phyloP scores from a whole-genome alignment of 1,140 invertebrate genomes.

The Melanaphis sacchari region DNA sequence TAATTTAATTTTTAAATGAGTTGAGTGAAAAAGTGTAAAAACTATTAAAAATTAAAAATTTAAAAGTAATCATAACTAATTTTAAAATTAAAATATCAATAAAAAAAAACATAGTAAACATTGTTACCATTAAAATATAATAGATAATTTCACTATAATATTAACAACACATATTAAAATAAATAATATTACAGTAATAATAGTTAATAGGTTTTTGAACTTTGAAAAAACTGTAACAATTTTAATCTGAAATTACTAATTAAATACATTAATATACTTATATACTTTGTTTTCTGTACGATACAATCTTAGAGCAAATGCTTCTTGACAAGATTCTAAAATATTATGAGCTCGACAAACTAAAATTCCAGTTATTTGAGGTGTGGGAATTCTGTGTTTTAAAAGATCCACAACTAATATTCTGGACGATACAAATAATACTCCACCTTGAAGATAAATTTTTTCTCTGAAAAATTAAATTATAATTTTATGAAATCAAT shows the following conservation, averaged over 20 bases:
- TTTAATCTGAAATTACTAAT: neutral
- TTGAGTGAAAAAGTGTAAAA: too few relatives aligned
- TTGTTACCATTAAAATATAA: too few relatives aligned
- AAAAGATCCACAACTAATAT: slow-evolving; percentile 97
- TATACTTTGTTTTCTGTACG: slow-evolving; percentile 88
- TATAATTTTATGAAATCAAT: neutral
- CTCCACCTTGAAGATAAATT: slow-evolving; percentile 89
- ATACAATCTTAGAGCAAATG: slow-evolving; percentile 89
- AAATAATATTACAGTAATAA: neutral
- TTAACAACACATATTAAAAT: neutral
- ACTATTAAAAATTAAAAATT: too few relatives aligned
- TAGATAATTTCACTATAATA: too few relatives aligned
- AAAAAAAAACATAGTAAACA: too few relatives aligned
- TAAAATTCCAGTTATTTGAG: slow-evolving; percentile 83
- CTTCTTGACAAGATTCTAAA: slow-evolving; percentile 91
- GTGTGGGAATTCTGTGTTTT: slow-evolving; percentile 88
- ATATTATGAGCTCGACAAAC: slow-evolving; percentile 93
- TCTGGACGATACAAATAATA: slow-evolving; percentile 90
- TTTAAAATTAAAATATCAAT: too few relatives aligned
- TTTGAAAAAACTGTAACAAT: neutral
- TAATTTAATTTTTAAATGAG: neutral
- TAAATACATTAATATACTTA: neutral
- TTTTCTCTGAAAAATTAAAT: slow-evolving; percentile 69
- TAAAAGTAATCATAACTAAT: too few relatives aligned
- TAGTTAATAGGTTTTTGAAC: neutral